Conservation (phyloP, 23 tunicate species). For the Ciona savignyi region DNA sequence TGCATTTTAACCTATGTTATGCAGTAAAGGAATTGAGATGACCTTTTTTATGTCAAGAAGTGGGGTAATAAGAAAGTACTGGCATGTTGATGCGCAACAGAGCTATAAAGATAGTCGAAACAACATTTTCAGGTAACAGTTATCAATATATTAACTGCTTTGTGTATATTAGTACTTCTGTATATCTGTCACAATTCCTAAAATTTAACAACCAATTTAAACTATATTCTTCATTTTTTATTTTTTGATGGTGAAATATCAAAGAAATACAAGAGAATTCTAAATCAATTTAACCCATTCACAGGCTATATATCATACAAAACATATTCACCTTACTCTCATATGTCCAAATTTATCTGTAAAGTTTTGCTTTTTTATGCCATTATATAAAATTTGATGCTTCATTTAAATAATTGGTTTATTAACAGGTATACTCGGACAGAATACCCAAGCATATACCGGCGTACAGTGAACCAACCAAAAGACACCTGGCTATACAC, state of each 20-base stretch:
- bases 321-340: no score
- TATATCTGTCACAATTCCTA: no score
- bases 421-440: not conserved
- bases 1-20: not conserved
- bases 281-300: no score
- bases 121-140: constrained; percentile 6
- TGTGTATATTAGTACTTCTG: not conserved
- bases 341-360: no score
- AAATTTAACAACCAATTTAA: no score
- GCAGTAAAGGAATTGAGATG: constrained; percentile 34
- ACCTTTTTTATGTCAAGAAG: constrained; percentile 41
- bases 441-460: constrained; percentile 50
- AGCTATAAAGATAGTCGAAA: constrained; percentile 1
- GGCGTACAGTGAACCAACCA: constrained; percentile 46
- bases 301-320: no score
- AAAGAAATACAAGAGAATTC: no score
- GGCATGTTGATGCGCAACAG: constrained; percentile 29
- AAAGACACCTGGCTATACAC: constrained; percentile 24
- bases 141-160: not conserved
- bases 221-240: no score
- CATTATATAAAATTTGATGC: not conserved
- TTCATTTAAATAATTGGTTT: not conserved
- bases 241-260: no score
- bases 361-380: no score
- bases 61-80: constrained; percentile 42